Conservation (phyloP, 2,888 invertebrate species). For the Clitarchus hookeri region DNA sequence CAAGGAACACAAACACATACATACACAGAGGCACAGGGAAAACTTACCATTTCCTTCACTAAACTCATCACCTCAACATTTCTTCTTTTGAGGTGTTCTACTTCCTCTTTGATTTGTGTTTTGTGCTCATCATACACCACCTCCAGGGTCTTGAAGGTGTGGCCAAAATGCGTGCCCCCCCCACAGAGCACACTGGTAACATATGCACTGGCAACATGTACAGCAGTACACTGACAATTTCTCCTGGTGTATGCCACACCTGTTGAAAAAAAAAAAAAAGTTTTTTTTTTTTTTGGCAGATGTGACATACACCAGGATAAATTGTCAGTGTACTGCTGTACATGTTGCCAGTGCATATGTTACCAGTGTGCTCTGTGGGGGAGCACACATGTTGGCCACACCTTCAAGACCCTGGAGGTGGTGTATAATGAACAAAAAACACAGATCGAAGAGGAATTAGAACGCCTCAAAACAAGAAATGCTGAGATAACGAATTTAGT, state of each 20-base stretch:
- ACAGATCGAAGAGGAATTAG: slow-evolving; percentile 83
- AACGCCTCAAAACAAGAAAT: slow-evolving; percentile 75
- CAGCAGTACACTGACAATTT: too few species aligned
- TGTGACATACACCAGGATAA: too few species aligned
- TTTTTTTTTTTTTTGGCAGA: too few species aligned
- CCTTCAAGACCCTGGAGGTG: slow-evolving; percentile 88
- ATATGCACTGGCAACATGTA: slow-evolving; percentile 88
- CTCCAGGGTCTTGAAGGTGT: slow-evolving; percentile 89
- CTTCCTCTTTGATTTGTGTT: slow-evolving; percentile 82
- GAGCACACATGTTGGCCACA: slow-evolving; percentile 88
- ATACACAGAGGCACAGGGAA: neutral
- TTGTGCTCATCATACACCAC: slow-evolving; percentile 86
- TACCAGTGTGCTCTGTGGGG: slow-evolving; percentile 94
- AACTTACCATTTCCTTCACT: slow-evolving; percentile 81
- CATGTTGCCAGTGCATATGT: slow-evolving; percentile 88
- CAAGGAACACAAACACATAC: too few species aligned
- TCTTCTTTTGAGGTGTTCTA: slow-evolving; percentile 76
- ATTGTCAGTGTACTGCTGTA: too few species aligned
- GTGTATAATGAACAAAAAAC: slow-evolving; percentile 83
- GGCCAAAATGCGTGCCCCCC: slow-evolving; percentile 89
- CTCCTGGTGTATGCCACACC: too few species aligned
- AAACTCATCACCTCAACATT: slow-evolving; percentile 85
- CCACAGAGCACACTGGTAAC: slow-evolving; percentile 93
- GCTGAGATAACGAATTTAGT: slow-evolving; percentile 86
- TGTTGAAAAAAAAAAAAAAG: too few species aligned